These are phyloP conservation scores for Monopis laevigella DNA, from an alignment of 2,888 invertebrate species.

Conservation along the genomic window DNA sequence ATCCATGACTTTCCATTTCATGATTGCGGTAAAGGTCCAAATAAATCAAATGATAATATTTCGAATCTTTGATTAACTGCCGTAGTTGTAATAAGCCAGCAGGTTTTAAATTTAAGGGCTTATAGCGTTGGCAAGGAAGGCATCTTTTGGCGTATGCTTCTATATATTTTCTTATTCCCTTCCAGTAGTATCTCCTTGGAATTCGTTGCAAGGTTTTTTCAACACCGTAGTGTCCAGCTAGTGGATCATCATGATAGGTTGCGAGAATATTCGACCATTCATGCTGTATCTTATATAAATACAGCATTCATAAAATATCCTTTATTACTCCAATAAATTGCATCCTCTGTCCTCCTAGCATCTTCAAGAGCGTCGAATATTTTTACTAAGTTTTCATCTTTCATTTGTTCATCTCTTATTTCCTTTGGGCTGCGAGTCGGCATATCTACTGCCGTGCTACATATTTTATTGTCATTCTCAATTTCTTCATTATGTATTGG, in stretches of 20 bases:
- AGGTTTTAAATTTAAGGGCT: not conserved
- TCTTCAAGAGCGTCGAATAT: too few species aligned
- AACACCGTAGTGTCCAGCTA: not conserved
- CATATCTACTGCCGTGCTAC: conserved; percentile 4
- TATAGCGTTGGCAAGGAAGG: not conserved
- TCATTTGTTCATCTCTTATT: conserved; percentile 10
- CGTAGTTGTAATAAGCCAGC: too few species aligned
- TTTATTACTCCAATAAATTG: too few species aligned
- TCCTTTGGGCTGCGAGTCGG: not conserved
- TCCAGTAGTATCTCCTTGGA: not conserved
- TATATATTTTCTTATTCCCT: not conserved
- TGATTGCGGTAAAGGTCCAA: too few species aligned
- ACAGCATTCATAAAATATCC: too few species aligned
- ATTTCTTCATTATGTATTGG: conserved; percentile 15
- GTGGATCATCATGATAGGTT: not conserved
- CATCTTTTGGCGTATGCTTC: not conserved
- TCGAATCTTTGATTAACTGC: too few species aligned
- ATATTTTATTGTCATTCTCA: conserved; percentile 1
- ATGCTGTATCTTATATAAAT: too few species aligned
- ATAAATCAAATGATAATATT: too few species aligned
- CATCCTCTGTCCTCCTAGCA: too few species aligned
- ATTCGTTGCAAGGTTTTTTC: not conserved
- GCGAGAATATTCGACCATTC: too few species aligned
- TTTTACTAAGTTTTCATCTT: conserved; percentile 12
- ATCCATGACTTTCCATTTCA: too few species aligned